A percentile compares a stretch with the other conserved stretches of the same genome.
Conservation (phyloP, 1,140 invertebrate species). For the Drosophila willistoni region DNA sequence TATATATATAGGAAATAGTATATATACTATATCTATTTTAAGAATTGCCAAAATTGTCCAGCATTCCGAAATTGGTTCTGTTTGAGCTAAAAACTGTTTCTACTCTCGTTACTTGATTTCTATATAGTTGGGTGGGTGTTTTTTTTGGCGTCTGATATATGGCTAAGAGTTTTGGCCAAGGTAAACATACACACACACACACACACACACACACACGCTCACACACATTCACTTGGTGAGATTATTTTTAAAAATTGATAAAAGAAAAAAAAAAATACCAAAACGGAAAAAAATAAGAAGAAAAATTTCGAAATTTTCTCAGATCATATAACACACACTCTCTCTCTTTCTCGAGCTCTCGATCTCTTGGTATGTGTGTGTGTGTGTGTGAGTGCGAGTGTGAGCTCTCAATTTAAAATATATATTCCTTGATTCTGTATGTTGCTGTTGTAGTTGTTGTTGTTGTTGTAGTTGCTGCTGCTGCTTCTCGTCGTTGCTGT, state of each 20-base stretch:
- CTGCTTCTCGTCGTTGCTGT: no score
- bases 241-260: slow-evolving; percentile 71
- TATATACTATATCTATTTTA: not conserved
- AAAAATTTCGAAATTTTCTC: slow-evolving; percentile 37
- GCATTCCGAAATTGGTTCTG: slow-evolving; percentile 12
- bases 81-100: not conserved
- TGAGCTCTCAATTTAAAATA: slow-evolving; percentile 38
- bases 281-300: slow-evolving; percentile 12
- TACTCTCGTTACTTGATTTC: slow-evolving; percentile 9
- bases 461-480: slow-evolving; percentile 33
- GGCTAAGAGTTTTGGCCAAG: slow-evolving; percentile 64
- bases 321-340: slow-evolving; percentile 75
- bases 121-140: slow-evolving; percentile 22
- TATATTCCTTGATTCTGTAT: slow-evolving; percentile 37
- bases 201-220: not conserved
- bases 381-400: no score
- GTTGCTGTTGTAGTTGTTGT: slow-evolving; percentile 29
- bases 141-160: slow-evolving; percentile 48
- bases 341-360: slow-evolving; percentile 11
- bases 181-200: slow-evolving; percentile 49
- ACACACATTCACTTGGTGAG: slow-evolving; percentile 23
- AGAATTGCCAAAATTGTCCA: slow-evolving; percentile 9
- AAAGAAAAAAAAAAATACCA: slow-evolving; percentile 23
- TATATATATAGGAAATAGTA: not conserved
- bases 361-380: no score